Evolutionary conservation across 23 tunicate species (phyloP).

Genomic region (Trididemnum clinides): DNA sequence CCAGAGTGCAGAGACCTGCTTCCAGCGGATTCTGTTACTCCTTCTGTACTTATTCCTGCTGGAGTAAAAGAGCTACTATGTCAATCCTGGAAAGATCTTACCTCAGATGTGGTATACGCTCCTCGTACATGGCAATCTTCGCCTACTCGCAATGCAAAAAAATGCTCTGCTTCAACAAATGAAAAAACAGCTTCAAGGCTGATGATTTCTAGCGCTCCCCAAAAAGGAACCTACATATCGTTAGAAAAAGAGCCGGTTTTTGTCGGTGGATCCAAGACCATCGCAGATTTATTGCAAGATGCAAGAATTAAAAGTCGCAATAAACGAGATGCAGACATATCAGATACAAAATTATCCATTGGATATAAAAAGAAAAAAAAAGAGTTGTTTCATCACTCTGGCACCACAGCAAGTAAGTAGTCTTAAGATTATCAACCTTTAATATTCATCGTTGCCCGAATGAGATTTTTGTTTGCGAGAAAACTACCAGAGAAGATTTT

Average conservation of each 20-base stretch:
- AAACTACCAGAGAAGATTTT: no score
- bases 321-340: constrained; percentile 34
- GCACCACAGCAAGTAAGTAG: constrained; percentile 4
- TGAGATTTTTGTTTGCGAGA: no score
- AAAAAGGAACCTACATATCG: background rate
- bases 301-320: constrained; percentile 26
- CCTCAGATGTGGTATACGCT: constrained; percentile 54
- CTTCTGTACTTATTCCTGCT: constrained; percentile 54
- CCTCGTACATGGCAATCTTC: constrained; percentile 85
- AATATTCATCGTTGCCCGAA: no score
- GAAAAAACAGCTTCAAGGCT: constrained; percentile 33
- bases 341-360: background rate
- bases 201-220: background rate
- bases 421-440: no score
- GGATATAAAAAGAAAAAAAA: constrained; percentile 41
- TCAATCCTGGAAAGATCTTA: constrained; percentile 77
- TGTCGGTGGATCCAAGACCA: constrained; percentile 47
- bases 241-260: background rate
- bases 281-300: constrained; percentile 76
- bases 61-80: constrained; percentile 56
- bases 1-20: constrained; percentile 52
- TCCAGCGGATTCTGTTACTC: constrained; percentile 30
- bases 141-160: constrained; percentile 52
- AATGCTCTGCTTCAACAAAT: constrained; percentile 44
- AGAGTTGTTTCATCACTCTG: constrained; percentile 1